Evolutionary conservation across 2,888 invertebrate genomes (phyloP), one percentile per base, ranked within the genome.

Genomic region (Tortrix viridana): DNA sequence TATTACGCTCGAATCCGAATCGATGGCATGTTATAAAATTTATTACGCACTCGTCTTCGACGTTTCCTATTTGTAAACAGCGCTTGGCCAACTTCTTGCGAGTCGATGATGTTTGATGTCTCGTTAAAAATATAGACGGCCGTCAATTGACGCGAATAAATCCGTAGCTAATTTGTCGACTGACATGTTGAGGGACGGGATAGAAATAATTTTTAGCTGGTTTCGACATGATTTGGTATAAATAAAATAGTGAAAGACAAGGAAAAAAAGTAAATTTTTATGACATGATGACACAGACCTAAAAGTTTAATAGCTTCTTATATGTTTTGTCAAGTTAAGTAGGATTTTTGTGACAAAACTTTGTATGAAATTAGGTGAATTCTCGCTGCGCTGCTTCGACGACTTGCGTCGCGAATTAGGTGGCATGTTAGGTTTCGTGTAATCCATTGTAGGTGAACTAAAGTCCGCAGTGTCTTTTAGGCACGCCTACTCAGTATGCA

Each of bases 401-500:
- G 77, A 79, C 81, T 79, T 76, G 48, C 83, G 82, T 84, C 79
- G 80, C 83, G 85, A 84, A 89, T 88, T 84, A 86, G 84, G 82
- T 88, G 82, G 88, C 85, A 88, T 85, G 86, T 87, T 73, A 86
- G 86, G 85, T 89, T 91, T 89, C 80, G 86, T 86, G 85, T 89
- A 90, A 88, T 88, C 89, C 85, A 75, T 76, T 82, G 85, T 88
- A 86, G 84, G 86, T 88, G 84, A 86, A 84, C 84, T 85, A 86
- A 86, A 90, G 86, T 86, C 91, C 86, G 89, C 89, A 89, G 87
- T 91, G 88, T 91, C 90, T 92, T 91, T 90, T 89, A 90, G 89
- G 90, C 85, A 87, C 88, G 89, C 84, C 89, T 90, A 87, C 86
- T 92, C 89, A 89, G 90, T 89, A 92, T 92, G 92, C 92, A 89